Conservation (phyloP, 2,888 invertebrate genomes). For the Chironomus tentans region DNA sequence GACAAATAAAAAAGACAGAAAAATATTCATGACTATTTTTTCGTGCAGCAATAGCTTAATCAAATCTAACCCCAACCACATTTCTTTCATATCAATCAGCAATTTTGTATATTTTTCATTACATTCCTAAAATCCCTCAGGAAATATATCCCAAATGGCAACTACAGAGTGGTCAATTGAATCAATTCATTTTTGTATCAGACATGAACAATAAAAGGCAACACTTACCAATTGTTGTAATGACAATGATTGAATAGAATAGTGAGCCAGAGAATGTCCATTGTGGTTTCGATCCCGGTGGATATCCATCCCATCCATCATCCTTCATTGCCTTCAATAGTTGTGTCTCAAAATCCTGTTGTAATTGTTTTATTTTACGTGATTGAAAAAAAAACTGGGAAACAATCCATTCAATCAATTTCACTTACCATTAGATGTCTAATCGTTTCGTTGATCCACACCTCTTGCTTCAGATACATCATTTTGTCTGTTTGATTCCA, state of each 20-base stretch:
- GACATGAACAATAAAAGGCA: background rate
- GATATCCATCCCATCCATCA: slow-evolving; percentile 82
- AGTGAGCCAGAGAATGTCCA: slow-evolving; percentile 85
- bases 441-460: slow-evolving; percentile 72
- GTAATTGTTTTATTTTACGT: background rate
- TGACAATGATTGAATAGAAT: slow-evolving; percentile 92
- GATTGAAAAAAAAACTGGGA: background rate
- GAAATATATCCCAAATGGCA: too few species aligned
- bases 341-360: slow-evolving; percentile 53
- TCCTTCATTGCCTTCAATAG: slow-evolving; percentile 76
- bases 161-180: background rate
- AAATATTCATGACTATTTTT: too few species aligned
- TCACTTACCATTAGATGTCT: slow-evolving; percentile 46
- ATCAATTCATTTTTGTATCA: background rate
- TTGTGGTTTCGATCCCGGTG: slow-evolving; percentile 47
- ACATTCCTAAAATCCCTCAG: too few species aligned
- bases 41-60: too few species aligned
- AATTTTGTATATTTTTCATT: too few species aligned
- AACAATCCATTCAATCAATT: background rate
- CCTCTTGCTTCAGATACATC: slow-evolving; percentile 53
- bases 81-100: too few species aligned
- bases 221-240: slow-evolving; percentile 84
- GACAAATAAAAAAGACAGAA: too few species aligned
- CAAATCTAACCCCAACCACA: too few species aligned
- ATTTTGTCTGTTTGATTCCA: slow-evolving; percentile 45